phyloP scores from a whole-genome alignment of 2,113 vertebrate genomes.

The Hyla sarda region DNA sequence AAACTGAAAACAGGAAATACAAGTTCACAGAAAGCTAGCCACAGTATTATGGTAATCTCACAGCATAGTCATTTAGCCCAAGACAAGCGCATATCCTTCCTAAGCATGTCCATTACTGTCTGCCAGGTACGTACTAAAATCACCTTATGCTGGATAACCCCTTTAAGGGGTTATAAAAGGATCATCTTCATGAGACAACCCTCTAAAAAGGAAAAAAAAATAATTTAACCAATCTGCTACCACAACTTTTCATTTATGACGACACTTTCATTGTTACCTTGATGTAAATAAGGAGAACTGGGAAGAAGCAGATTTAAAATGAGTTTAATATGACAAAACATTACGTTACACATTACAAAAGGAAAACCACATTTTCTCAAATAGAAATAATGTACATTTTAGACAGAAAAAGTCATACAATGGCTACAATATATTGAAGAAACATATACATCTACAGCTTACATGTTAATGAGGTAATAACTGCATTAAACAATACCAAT shows the following conservation, averaged over 20 bases:
- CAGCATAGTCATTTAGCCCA: too few species aligned
- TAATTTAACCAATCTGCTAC: too few species aligned
- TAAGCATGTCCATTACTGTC: too few species aligned
- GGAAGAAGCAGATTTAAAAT: background rate
- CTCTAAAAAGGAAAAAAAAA: too few species aligned
- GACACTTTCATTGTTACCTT: background rate
- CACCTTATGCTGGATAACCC: too few species aligned
- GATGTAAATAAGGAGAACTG: background rate
- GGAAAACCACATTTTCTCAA: background rate
- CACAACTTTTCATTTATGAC: background rate
- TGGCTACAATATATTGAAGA: background rate
- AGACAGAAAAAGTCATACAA: background rate
- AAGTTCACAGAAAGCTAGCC: too few species aligned
- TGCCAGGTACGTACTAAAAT: too few species aligned
- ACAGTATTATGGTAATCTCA: too few species aligned
- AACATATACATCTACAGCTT: background rate
- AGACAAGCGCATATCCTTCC: too few species aligned
- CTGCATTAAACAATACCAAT: background rate
- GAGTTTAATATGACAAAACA: background rate
- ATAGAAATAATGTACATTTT: background rate
- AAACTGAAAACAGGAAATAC: too few species aligned
- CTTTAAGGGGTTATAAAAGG: too few species aligned
- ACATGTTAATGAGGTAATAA: background rate
- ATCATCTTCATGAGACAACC: too few species aligned
- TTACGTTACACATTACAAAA: background rate